These are phyloP conservation scores for Lepisosteus oculatus DNA, from an alignment of 2,113 vertebrate genomes.

Conservation along the genomic window DNA sequence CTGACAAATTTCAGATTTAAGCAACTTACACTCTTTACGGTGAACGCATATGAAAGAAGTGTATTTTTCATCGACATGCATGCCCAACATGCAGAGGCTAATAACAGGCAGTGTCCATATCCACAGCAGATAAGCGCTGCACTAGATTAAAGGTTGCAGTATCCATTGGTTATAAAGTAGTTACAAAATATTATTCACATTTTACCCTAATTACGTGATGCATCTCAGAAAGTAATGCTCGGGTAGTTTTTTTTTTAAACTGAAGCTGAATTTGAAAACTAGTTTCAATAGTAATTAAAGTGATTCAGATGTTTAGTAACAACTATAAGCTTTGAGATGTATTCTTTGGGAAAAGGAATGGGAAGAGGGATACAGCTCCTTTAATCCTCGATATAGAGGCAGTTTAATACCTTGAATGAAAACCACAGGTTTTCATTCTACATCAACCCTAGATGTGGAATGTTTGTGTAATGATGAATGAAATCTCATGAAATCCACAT, in stretches of 20 bases:
- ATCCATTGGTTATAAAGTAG: background rate
- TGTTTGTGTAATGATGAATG: constrained; percentile 71
- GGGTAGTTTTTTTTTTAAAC: background rate
- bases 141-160: constrained; percentile 43
- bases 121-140: constrained; percentile 51
- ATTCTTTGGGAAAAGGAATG: background rate
- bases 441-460: constrained; percentile 60
- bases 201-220: background rate
- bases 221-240: too few species aligned
- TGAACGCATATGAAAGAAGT: constrained; percentile 34
- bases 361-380: background rate
- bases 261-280: background rate
- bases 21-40: constrained; percentile 11
- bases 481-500: constrained; percentile 86
- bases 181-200: background rate
- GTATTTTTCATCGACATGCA: constrained; percentile 47
- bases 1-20: background rate
- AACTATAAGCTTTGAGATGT: background rate
- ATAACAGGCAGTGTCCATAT: constrained; percentile 51
- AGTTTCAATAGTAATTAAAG: background rate
- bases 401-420: constrained; percentile 44
- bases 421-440: constrained; percentile 21
- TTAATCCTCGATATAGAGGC: constrained; percentile 35
- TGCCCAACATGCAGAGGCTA: constrained; percentile 49
- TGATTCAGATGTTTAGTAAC: background rate